Conservation (phyloP, 2,888 invertebrate species). For the Dugesia japonica region DNA sequence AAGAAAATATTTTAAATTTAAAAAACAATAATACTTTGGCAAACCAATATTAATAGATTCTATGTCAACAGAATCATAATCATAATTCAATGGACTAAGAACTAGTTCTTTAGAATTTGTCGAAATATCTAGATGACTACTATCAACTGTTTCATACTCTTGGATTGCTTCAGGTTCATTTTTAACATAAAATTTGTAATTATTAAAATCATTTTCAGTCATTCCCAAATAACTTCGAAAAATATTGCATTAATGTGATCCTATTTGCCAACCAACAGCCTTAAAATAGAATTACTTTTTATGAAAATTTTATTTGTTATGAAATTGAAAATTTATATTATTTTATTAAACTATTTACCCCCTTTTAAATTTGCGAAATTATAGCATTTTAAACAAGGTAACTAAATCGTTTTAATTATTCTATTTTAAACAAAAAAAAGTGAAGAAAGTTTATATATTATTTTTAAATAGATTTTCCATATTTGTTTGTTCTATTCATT, state of each 20-base stretch:
- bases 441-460: no score
- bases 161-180: neutral
- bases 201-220: neutral
- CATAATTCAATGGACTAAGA: neutral
- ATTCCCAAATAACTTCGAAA: neutral
- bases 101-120: neutral
- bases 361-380: no score
- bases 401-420: no score
- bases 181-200: neutral
- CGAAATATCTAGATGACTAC: neutral
- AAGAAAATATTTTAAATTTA: neutral
- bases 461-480: no score
- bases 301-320: no score
- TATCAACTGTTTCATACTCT: neutral
- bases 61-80: neutral
- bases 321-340: no score
- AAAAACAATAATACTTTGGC: neutral
- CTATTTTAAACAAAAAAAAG: no score
- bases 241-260: neutral
- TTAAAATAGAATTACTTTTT: no score
- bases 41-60: neutral
- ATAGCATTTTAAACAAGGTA: no score
- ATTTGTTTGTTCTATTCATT: no score
- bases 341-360: no score
- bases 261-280: no score